These are phyloP conservation scores for Andrena marginata DNA, from an alignment of 2,888 invertebrate species.

Conservation along the genomic window DNA sequence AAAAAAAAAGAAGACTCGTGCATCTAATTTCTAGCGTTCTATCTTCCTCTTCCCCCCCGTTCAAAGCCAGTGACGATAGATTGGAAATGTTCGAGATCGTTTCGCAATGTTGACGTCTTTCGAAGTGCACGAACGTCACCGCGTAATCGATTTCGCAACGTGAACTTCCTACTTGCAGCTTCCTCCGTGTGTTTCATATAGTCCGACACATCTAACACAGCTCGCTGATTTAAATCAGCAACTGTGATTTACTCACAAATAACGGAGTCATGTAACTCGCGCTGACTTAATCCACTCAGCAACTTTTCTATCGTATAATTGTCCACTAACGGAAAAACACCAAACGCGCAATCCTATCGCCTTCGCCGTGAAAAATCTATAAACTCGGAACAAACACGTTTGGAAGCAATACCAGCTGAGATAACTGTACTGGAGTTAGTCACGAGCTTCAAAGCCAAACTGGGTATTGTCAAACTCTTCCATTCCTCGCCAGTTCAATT, in stretches of 20 bases:
- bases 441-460: constrained; percentile 19
- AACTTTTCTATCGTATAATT: background rate
- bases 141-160: constrained; percentile 31
- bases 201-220: too few relatives aligned
- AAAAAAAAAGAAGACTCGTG: background rate
- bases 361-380: constrained; percentile 5
- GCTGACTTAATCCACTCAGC: too few relatives aligned
- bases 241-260: too few relatives aligned
- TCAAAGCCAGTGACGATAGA: background rate
- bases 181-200: background rate
- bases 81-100: constrained; percentile 24
- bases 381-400: constrained; percentile 3
- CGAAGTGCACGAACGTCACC: constrained; percentile 14
- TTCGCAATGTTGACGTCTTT: constrained; percentile 24
- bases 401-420: constrained; percentile 3
- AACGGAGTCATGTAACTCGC: too few relatives aligned
- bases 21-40: too few relatives aligned
- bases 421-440: constrained; percentile 27
- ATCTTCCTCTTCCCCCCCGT: too few relatives aligned
- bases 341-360: background rate
- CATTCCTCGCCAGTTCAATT: background rate
- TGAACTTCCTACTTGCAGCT: constrained; percentile 6
- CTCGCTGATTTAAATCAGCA: too few relatives aligned
- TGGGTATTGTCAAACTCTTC: constrained; percentile 21
- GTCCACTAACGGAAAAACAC: background rate